Percentiles rank a stretch among this genome's conserved stretches.
Conservation (phyloP, 2,113 vertebrate genomes). For the Chaenogobius annularis region DNA sequence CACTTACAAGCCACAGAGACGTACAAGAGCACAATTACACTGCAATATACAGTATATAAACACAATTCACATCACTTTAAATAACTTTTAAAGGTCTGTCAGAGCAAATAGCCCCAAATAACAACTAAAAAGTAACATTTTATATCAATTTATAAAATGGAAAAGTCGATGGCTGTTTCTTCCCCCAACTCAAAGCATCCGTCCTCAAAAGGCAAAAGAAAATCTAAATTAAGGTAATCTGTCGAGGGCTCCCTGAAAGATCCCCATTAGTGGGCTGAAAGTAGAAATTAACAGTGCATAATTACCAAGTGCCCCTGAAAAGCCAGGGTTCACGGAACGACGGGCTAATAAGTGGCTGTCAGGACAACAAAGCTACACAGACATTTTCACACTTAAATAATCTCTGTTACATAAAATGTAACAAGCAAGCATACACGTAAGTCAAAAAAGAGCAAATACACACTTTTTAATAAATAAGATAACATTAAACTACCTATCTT, state of each 20-base stretch:
- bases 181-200: slow-evolving; percentile 20
- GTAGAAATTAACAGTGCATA: slow-evolving; percentile 53
- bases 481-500: slow-evolving; percentile 8
- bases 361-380: slow-evolving; percentile 33
- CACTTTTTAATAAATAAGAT: slow-evolving; percentile 27
- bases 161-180: neutral
- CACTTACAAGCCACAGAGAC: slow-evolving; percentile 35
- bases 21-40: slow-evolving; percentile 22
- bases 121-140: neutral
- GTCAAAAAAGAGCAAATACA: slow-evolving; percentile 7
- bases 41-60: neutral
- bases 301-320: slow-evolving; percentile 50
- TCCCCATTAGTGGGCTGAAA: slow-evolving; percentile 30
- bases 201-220: slow-evolving; percentile 19
- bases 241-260: slow-evolving; percentile 20
- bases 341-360: slow-evolving; percentile 62
- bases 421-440: slow-evolving; percentile 31
- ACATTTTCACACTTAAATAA: slow-evolving; percentile 31
- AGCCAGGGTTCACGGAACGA: slow-evolving; percentile 51
- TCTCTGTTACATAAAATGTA: slow-evolving; percentile 35
- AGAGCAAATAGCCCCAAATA: slow-evolving; percentile 24
- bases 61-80: slow-evolving; percentile 17
- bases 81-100: slow-evolving; percentile 20
- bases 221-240: slow-evolving; percentile 24
- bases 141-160: neutral